These are phyloP conservation scores for Neodon shergylaensis DNA, from an alignment of 2,113 vertebrate species.

Conservation along the genomic window DNA sequence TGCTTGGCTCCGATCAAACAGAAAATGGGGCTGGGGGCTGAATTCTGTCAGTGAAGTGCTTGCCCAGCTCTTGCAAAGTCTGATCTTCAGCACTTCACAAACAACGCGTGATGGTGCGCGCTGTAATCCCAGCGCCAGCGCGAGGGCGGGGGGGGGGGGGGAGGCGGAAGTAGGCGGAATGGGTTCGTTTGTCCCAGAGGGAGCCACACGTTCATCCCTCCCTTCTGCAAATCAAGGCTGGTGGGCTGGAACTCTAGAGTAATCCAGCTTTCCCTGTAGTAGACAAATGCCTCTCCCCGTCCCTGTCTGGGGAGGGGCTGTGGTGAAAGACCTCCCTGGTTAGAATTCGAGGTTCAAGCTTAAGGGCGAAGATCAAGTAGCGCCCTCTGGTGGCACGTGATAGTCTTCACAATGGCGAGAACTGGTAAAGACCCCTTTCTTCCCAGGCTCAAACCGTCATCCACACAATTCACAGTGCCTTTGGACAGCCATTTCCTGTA, in stretches of 20 bases:
- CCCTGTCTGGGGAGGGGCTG: background rate
- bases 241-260: background rate
- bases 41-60: background rate
- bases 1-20: background rate
- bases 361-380: accelerated
- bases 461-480: accelerated
- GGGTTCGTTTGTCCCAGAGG: background rate
- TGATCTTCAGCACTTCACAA: background rate
- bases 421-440: background rate
- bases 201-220: background rate
- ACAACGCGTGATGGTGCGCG: background rate
- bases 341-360: background rate
- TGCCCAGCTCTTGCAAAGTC: background rate
- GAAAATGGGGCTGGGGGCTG: background rate
- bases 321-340: background rate
- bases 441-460: background rate
- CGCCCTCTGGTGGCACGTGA: background rate
- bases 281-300: background rate
- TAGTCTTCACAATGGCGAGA: background rate
- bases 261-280: background rate
- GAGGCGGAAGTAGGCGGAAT: background rate
- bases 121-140: background rate
- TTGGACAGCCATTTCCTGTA: conserved; percentile 49
- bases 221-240: background rate
- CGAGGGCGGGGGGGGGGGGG: too few relatives aligned